A percentile compares a stretch with the other conserved stretches of the same genome.
These are phyloP conservation scores for Ellobius talpinus DNA, from an alignment of 2,113 vertebrate species.

Conservation along the genomic window DNA sequence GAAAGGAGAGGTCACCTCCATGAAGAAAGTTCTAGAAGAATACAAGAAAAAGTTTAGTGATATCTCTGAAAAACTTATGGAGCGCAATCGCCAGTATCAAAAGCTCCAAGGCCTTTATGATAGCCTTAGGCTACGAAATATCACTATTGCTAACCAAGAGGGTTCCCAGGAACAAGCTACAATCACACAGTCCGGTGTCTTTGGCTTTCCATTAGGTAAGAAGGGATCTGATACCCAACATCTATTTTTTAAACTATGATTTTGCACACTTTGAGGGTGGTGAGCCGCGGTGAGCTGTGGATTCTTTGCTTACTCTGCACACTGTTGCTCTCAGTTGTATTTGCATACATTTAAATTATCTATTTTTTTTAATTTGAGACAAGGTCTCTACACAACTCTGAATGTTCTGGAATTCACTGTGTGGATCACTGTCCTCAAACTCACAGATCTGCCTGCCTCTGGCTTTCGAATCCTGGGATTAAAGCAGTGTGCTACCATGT, in stretches of 20 bases:
- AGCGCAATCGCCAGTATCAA: conserved; percentile 93
- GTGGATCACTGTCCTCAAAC: neutral
- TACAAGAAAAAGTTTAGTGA: conserved; percentile 95
- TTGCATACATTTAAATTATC: conserved; percentile 45
- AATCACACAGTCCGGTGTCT: conserved; percentile 78
- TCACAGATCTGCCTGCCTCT: neutral
- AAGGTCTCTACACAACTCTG: neutral
- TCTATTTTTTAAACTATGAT: conserved; percentile 44
- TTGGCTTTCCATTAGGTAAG: conserved; percentile 84
- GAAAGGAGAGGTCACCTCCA: conserved; percentile 90
- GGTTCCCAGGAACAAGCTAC: conserved; percentile 74
- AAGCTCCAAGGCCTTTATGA: conserved; percentile 94
- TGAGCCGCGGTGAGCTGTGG: neutral
- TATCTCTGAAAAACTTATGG: conserved; percentile 93
- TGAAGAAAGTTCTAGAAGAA: conserved; percentile 95
- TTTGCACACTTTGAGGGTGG: neutral
- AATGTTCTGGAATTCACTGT: neutral
- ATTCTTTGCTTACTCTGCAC: neutral
- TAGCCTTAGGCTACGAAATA: conserved; percentile 91
- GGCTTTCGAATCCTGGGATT: neutral
- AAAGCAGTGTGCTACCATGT: neutral
- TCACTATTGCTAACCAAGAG: conserved; percentile 87
- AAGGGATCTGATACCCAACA: neutral
- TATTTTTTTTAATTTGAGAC: neutral
- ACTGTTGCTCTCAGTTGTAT: conserved; percentile 43